These are phyloP conservation scores for Cartodere bifasciata DNA, from an alignment of 2,888 invertebrate species.

Conservation along the genomic window DNA sequence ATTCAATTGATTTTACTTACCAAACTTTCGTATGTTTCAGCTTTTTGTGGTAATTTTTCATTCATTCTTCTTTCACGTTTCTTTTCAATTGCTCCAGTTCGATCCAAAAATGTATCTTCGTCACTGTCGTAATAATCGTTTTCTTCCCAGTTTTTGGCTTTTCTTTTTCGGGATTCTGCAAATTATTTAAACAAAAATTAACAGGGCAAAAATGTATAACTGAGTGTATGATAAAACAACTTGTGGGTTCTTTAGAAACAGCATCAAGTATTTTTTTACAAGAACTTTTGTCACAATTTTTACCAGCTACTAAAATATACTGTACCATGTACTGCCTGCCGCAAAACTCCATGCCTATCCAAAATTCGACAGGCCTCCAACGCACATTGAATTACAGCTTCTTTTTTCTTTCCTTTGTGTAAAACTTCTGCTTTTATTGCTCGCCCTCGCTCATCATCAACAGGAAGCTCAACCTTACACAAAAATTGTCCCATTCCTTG, in stretches of 20 bases:
- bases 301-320: too few relatives aligned
- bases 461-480: constrained; percentile 70
- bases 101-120: constrained; percentile 89
- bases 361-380: constrained; percentile 87
- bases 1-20: constrained; percentile 39
- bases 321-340: constrained; percentile 81
- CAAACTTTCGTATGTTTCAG: constrained; percentile 53
- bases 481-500: constrained; percentile 74
- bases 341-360: constrained; percentile 73
- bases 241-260: too few relatives aligned
- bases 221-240: too few relatives aligned
- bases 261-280: too few relatives aligned
- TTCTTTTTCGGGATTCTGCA: constrained; percentile 68
- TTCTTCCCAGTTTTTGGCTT: constrained; percentile 65
- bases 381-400: constrained; percentile 85
- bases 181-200: too few relatives aligned
- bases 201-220: too few relatives aligned
- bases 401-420: constrained; percentile 87
- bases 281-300: too few relatives aligned
- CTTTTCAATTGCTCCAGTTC: constrained; percentile 84
- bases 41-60: constrained; percentile 45
- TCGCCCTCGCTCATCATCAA: constrained; percentile 66
- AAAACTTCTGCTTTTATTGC: constrained; percentile 72
- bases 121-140: constrained; percentile 91
- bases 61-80: constrained; percentile 72